phyloP scores from a whole-genome alignment of 2,113 vertebrate genomes.

The Corythaeola cristata region DNA sequence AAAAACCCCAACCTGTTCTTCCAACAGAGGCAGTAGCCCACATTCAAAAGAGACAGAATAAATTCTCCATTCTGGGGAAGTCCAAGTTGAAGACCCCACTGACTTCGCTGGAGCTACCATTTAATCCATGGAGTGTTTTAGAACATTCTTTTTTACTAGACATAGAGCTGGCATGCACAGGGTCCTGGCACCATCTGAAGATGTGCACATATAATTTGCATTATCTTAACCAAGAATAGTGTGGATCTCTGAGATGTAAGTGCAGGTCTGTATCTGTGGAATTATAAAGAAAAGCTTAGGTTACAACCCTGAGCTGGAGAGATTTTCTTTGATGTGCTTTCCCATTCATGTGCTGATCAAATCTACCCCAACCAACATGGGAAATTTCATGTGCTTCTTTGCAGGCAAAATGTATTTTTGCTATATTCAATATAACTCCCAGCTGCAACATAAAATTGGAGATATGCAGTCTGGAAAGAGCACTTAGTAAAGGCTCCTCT shows the following conservation, averaged over 20 bases:
- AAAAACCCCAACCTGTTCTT: neutral
- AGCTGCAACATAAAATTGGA: neutral
- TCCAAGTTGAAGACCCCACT: neutral
- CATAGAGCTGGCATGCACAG: neutral
- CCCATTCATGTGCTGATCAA: slow-evolving; percentile 1
- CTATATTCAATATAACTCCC: neutral
- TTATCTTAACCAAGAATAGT: neutral
- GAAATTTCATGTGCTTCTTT: slow-evolving; percentile 4
- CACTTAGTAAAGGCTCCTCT: neutral
- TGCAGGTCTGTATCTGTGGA: neutral
- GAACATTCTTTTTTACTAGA: neutral
- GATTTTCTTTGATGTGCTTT: slow-evolving; percentile 33
- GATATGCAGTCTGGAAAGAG: neutral
- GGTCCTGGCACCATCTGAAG: neutral
- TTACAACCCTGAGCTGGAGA: slow-evolving; percentile 10
- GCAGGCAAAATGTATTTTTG: neutral
- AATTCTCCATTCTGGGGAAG: neutral
- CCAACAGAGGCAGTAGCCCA: neutral
- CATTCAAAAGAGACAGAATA: neutral
- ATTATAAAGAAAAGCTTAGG: neutral
- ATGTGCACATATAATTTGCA: neutral
- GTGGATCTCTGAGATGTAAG: neutral
- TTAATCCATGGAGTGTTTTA: neutral
- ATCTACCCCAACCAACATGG: neutral
- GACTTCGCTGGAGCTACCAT: neutral